Evolutionary conservation across 2,888 invertebrate genomes (phyloP), one percentile per base, ranked within the genome.

Genomic region (Cephus rjabovi): DNA sequence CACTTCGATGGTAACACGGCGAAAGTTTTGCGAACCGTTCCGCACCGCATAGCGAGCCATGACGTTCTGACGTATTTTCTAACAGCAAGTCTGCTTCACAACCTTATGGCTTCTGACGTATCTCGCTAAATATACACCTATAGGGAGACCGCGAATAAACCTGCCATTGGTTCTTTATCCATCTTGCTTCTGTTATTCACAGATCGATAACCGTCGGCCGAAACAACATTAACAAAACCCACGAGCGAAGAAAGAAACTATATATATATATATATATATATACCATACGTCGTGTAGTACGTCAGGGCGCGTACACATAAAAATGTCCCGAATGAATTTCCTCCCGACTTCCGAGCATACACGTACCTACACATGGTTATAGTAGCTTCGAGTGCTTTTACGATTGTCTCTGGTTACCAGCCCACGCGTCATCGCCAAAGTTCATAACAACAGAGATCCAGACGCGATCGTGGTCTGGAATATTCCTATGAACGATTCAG

Each of bases 41-140:
- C 23, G 56, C 56, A 56, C 56, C 56, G 56, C 56, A 56, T 56
- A 70, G 74, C 34, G 37, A 75, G 35, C 69, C 30, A 68, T 70
- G 70, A 37, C 56, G 69, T 69, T 77, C 77, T 77, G 68, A 34
- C 33, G 71, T 3, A 69, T 12, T 33, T 30, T 34, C 74, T 74
- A 69, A 11, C 31, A 34, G 74, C 69, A 37, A 37, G 69, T 30
- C 4, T 31, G 77, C 74, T 77, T 37, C 33, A 70, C 69, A 31
- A 37, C 69, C 69, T 37, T 12, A 33, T 73, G 30, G 30, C 37
- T 31, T 74, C 76, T 84, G 81, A 86, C 84, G 86, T 84, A 83
- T 85, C 83, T 83, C 80, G 83, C 85, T 86, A 86, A 86, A 86
- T 86, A 85, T 86, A 86, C 56, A 86, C 81, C 82, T 76, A 75